phyloP scores from a whole-genome alignment of 1,140 invertebrate genomes.

The Phymorhynchus buccinoides region DNA sequence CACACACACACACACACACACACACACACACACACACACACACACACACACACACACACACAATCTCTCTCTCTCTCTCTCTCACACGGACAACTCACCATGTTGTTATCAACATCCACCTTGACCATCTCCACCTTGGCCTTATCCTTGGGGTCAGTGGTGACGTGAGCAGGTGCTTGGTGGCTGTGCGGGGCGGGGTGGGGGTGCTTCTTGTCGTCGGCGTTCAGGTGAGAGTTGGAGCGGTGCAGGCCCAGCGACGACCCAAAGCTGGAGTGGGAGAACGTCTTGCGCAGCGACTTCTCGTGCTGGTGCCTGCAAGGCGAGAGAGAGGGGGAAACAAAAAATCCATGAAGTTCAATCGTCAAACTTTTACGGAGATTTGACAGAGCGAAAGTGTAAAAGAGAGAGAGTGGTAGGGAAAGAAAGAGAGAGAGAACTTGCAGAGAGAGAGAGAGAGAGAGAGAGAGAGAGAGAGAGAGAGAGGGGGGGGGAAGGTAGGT shows the following conservation, averaged over 20 bases:
- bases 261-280: conserved; percentile 45
- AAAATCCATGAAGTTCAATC: neutral
- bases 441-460: no score
- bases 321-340: neutral
- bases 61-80: no score
- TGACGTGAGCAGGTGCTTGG: conserved; percentile 19
- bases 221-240: conserved; percentile 33
- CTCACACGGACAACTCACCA: conserved; percentile 62
- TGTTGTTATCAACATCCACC: conserved; percentile 67
- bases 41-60: neutral
- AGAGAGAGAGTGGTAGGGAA: no score
- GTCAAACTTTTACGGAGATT: no score
- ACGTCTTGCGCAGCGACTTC: conserved; percentile 40
- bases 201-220: conserved; percentile 36
- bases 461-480: no score
- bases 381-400: neutral
- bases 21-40: neutral
- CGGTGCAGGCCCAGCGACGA: conserved; percentile 38
- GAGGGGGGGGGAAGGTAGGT: no score
- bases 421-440: no score
- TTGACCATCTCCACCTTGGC: conserved; percentile 67
- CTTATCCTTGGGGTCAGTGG: conserved; percentile 34
- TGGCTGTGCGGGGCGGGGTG: conserved; percentile 28
- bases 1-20: conserved; percentile 10
- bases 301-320: conserved; percentile 48